A percentile compares a stretch with the other conserved stretches of the same genome.
Conservation (phyloP, 2,797 vertebrate genomes). For the Parotocinclus haroldoi region DNA sequence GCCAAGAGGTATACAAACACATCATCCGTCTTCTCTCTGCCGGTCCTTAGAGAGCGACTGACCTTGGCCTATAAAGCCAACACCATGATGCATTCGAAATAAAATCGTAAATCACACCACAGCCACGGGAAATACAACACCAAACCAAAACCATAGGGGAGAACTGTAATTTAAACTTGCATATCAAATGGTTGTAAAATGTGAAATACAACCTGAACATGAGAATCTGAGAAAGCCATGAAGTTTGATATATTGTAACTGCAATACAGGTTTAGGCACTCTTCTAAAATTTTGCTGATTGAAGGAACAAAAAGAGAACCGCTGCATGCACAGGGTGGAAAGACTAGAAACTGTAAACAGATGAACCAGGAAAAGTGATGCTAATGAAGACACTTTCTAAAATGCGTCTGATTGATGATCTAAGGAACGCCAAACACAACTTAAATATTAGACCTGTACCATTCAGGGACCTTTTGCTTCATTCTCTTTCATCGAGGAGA, state of each 20-base stretch:
- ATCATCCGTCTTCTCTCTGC: conserved; percentile 27
- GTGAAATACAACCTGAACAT: conserved; percentile 44
- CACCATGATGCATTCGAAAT: conserved; percentile 44
- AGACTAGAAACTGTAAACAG: no score
- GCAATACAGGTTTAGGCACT: conserved; percentile 8
- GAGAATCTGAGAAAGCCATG: conserved; percentile 36
- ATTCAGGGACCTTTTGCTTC: conserved; percentile 47
- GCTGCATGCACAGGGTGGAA: no score
- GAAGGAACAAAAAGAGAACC: neutral
- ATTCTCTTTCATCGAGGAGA: conserved; percentile 34
- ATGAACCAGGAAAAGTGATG: neutral
- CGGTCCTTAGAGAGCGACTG: conserved; percentile 19
- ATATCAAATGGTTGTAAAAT: conserved; percentile 35
- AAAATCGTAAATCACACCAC: conserved; percentile 42
- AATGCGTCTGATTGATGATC: conserved; percentile 35
- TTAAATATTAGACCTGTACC: no score
- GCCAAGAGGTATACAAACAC: conserved; percentile 38
- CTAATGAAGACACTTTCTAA: conserved; percentile 19
- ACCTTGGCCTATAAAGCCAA: conserved; percentile 38
- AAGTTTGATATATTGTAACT: conserved; percentile 41
- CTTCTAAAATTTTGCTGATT: no score
- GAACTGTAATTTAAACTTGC: conserved; percentile 49
- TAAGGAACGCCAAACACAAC: conserved; percentile 45
- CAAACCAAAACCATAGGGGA: conserved; percentile 42
- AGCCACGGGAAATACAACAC: conserved; percentile 43